Evolutionary conservation across 1,140 invertebrate species (phyloP), one percentile per base, ranked within the genome.

Genomic region (Drosophila nebulosa): DNA sequence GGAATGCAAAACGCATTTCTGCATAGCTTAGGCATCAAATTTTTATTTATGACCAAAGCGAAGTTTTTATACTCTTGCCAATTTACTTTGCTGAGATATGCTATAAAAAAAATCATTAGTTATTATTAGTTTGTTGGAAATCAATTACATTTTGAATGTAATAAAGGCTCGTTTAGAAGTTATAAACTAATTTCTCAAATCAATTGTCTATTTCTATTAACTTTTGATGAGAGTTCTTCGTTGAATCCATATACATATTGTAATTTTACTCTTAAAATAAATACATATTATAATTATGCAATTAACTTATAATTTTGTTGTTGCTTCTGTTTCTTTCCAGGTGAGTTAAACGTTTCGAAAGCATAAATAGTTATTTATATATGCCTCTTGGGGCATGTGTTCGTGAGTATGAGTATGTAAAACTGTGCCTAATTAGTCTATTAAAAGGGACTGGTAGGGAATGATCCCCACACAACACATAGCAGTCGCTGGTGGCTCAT

Each of bases 361-460:
- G 60, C 61, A 60, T 69, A 72, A 84, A 36, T 36, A 14, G 7
- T 46, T 21, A 67, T 68, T 75, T 51, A 69, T 39, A 63, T 69
- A 53, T 80, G 81, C 78, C 79, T 66, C 42, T 60, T 21, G 63
- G 80, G 68, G 16, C 39, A 46, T 63, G 64, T 55, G 42, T 74
- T 86, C 78, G 80, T 85, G 80, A 85, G 80, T 85, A 85, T 85
- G 46, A 74, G 81, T 86, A 85, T 85, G 46, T 70, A 80, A 69
- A 77, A 64, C 6, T 62, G 39, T 46, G 39, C 53, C 30, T 77
- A 85, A 86, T 86, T 69, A 85, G 68, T 55, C 59, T 58, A 58
- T 39, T 58, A 58, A 55, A 55, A 55, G 35, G 56, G 30, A 22
- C 32, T 39, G 35, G 32, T 58, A 58, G 16, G 26, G n/a, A 27